Evolutionary conservation across 2,797 vertebrate species (phyloP).

Genomic region (Coracias cyanogaster): DNA sequence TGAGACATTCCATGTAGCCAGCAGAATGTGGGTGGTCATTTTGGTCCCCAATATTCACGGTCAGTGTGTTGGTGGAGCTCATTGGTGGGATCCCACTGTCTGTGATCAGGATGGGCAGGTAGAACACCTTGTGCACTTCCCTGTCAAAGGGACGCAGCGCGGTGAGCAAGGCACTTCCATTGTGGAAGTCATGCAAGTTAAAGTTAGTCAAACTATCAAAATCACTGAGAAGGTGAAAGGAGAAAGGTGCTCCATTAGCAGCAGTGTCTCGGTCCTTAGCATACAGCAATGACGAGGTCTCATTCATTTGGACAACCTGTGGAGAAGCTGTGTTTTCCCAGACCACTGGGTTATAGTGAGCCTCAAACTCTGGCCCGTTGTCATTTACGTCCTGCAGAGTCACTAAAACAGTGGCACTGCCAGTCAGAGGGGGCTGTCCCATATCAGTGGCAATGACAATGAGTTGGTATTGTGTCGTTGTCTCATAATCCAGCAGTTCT

Average conservation of each 20-base stretch:
- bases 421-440: slow-evolving; percentile 84
- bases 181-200: slow-evolving; percentile 86
- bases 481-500: slow-evolving; percentile 86
- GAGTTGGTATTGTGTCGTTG: slow-evolving; percentile 83
- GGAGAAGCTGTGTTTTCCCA: slow-evolving; percentile 89
- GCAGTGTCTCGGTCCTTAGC: slow-evolving; percentile 85
- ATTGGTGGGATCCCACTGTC: slow-evolving; percentile 88
- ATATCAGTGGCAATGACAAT: slow-evolving; percentile 85
- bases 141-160: slow-evolving; percentile 87
- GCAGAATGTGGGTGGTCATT: slow-evolving; percentile 90
- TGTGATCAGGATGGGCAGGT: slow-evolving; percentile 86
- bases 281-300: slow-evolving; percentile 84
- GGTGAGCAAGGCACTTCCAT: slow-evolving; percentile 86
- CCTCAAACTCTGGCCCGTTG: slow-evolving; percentile 90
- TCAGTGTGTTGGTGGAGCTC: slow-evolving; percentile 88
- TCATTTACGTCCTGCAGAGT: slow-evolving; percentile 89
- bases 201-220: slow-evolving; percentile 78
- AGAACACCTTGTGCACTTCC: slow-evolving; percentile 86
- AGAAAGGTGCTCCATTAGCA: slow-evolving; percentile 84
- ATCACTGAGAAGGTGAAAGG: slow-evolving; percentile 83
- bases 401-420: slow-evolving; percentile 86
- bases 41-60: slow-evolving; percentile 86
- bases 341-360: slow-evolving; percentile 84
- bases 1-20: slow-evolving; percentile 85
- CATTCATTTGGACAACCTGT: slow-evolving; percentile 84